Percentiles rank a stretch among this genome's conserved stretches.
These are phyloP conservation scores for Dynastes grantii DNA, from an alignment of 2,888 invertebrate species.

Conservation along the genomic window DNA sequence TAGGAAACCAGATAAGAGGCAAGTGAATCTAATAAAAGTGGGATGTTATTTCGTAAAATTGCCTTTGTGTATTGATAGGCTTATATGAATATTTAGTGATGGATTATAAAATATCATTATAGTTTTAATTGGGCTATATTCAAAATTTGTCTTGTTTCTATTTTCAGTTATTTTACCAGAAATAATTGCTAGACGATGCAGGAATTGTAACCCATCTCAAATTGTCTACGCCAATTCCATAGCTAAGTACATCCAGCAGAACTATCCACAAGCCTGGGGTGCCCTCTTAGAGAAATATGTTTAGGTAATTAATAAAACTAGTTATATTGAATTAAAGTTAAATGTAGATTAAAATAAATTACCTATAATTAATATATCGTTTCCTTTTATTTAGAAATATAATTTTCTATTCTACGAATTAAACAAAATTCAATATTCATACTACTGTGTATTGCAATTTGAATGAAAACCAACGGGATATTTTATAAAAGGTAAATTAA, in stretches of 20 bases:
- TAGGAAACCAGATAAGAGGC: conserved; percentile 78
- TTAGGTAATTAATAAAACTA: background rate
- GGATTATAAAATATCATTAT: too few species aligned
- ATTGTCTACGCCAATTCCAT: conserved; percentile 72
- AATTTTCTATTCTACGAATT: too few species aligned
- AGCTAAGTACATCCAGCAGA: conserved; percentile 72
- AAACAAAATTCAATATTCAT: too few species aligned
- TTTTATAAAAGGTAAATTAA: too few species aligned
- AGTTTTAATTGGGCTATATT: background rate
- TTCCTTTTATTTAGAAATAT: too few species aligned
- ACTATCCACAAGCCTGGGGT: conserved; percentile 74
- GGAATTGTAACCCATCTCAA: conserved; percentile 72
- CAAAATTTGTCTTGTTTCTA: conserved; percentile 43
- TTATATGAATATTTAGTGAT: too few species aligned
- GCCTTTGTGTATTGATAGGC: background rate
- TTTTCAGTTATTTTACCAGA: conserved; percentile 73
- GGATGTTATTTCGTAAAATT: background rate
- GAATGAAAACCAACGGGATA: too few species aligned
- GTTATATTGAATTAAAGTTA: background rate
- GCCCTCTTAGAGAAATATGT: conserved; percentile 71
- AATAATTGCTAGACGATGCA: conserved; percentile 73
- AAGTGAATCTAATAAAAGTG: background rate
- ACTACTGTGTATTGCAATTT: too few species aligned
- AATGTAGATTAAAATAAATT: background rate
- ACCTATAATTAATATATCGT: too few species aligned